These are phyloP conservation scores for Indicator maculatus DNA, from an alignment of 2,113 vertebrate genomes.

Conservation along the genomic window DNA sequence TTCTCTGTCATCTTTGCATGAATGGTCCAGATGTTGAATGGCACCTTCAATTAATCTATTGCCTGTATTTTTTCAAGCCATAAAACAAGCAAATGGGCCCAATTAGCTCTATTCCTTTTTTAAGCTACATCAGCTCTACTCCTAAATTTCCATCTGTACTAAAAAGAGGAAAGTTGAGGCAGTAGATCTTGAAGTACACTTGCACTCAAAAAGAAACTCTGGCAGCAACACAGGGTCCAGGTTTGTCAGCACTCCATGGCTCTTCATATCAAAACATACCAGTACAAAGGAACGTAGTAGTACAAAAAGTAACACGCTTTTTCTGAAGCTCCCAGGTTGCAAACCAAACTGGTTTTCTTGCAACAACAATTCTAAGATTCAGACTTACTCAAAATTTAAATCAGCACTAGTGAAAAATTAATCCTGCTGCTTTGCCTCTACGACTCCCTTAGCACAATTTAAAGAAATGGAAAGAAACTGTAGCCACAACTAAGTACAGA, in stretches of 20 bases:
- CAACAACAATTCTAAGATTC: neutral
- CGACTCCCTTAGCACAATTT: neutral
- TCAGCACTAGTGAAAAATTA: neutral
- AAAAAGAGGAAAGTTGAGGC: neutral
- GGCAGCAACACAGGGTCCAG: neutral
- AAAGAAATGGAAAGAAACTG: neutral
- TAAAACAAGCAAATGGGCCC: slow-evolving; percentile 15
- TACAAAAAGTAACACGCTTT: neutral
- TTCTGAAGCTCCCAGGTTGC: neutral
- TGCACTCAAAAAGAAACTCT: neutral
- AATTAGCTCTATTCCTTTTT: slow-evolving; percentile 7
- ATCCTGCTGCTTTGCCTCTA: neutral
- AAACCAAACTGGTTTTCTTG: neutral
- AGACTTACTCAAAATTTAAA: neutral
- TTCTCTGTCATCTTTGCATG: neutral
- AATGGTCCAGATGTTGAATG: neutral
- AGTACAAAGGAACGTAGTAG: neutral
- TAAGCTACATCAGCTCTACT: neutral
- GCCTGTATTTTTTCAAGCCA: slow-evolving; percentile 14
- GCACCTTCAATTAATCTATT: neutral
- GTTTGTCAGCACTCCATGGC: neutral
- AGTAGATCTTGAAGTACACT: neutral
- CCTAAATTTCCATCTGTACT: neutral
- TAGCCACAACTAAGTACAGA: neutral
- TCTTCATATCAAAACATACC: neutral